Evolutionary conservation across 1,140 invertebrate species (phyloP), one percentile per base, ranked within the genome.

Genomic region (Penaeus japonicus): DNA sequence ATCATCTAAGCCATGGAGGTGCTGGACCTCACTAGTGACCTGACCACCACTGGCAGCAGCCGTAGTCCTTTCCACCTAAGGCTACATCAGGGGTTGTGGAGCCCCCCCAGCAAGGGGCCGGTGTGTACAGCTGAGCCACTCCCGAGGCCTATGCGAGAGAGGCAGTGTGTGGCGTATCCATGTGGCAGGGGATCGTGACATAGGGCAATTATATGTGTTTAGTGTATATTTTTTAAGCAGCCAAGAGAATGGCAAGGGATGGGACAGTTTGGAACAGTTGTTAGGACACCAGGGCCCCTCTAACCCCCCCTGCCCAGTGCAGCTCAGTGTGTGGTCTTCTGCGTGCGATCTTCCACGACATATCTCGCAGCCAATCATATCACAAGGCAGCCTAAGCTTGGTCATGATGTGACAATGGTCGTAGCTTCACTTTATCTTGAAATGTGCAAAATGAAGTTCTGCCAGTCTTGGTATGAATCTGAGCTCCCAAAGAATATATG

Each of bases 351-450:
- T 89, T 89, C 87, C 87, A 89, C 82, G 80, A 89, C 82, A 89
- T 89, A 89, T 89, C 87, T 84, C 83, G 87, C 87, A 89, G 87
- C 87, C 87, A 84, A 89, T 84, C 87, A 89, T 89, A 89, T 89
- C 87, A 89, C 87, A 85, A 87, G 87, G 87, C 87, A 89, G 87
- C 87, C 82, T 88, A 89, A 85, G 87, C 87, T 89, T 85, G 87
- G 87, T 89, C 87, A 84, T 62, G 57, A 84, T 80, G 81, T 84
- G 82, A 81, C 87, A 89, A 55, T 84, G 80, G 73, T 78, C 73
- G 47, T 80, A 89, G 83, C 87, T 88, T 88, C 87, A 88, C 87
- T 83, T 47, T 88, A 77, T 77, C 62, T 70, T 88, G 87, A 88
- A 88, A 70, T 82, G 86, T 87, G 87, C 80, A 88, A 88, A 88